These are phyloP conservation scores for Python bivittatus DNA, from an alignment of 2,113 vertebrate genomes.

Conservation along the genomic window DNA sequence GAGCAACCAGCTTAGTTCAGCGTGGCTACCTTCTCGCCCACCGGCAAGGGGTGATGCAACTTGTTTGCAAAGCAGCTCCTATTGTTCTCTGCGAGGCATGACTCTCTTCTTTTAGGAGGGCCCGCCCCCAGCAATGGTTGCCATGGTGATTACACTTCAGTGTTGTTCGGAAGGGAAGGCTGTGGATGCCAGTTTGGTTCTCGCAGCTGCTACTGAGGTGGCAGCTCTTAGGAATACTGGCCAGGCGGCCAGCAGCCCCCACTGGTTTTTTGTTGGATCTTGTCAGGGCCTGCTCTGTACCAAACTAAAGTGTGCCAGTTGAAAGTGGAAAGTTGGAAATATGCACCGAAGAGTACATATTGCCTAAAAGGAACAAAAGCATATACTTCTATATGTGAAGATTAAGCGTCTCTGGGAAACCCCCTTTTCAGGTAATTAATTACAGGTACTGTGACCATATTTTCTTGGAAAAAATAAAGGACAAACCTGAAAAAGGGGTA, in stretches of 20 bases:
- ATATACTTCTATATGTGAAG: constrained; percentile 52
- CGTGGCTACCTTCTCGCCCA: accelerated
- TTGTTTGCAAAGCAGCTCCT: background rate
- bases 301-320: constrained; percentile 49
- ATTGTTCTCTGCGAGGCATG: constrained; percentile 32
- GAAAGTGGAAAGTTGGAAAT: constrained; percentile 26
- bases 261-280: constrained; percentile 58
- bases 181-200: constrained; percentile 58
- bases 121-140: constrained; percentile 62
- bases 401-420: constrained; percentile 56
- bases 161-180: constrained; percentile 58
- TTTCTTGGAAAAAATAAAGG: background rate
- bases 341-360: constrained; percentile 37
- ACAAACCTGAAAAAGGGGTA: background rate
- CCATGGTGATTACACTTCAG: constrained; percentile 65
- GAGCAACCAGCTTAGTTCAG: background rate
- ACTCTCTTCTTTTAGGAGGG: background rate
- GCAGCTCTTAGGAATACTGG: constrained; percentile 48
- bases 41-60: accelerated
- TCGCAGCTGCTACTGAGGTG: constrained; percentile 49
- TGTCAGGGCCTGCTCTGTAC: constrained; percentile 36
- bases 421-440: constrained; percentile 49
- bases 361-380: constrained; percentile 45
- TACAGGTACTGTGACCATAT: background rate
- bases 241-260: constrained; percentile 45